Evolutionary conservation across 1,140 invertebrate genomes (phyloP), one percentile per base, ranked within the genome.

Genomic region (Drosophila hydei): DNA sequence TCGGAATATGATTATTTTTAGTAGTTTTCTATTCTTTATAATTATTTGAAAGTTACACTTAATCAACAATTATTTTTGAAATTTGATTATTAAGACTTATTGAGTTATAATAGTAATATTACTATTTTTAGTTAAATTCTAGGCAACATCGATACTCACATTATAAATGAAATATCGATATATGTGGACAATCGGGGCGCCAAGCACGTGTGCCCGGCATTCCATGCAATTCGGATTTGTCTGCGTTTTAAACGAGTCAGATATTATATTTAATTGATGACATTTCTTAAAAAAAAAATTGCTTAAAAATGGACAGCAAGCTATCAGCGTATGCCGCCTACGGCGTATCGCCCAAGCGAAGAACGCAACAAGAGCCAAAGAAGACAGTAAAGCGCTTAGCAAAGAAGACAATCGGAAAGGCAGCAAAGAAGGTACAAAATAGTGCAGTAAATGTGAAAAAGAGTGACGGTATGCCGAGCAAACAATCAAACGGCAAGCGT

Each of bases 251-350:
- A 11, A 11, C 9, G 33, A 36, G 11, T 36, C 30, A 33, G 30
- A 4, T 33, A 2, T 33, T 14, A 40, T 0, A 5, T 30, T 9
- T 1, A 11, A 11, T 33, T 33, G 0, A 0, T 33, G 30, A 11
- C 11, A 33, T 16, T 42, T 14, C 2, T 40, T 0, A 14, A 4
- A 3, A 48, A 3, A 48, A 48, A 16, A 33, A 36, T 5, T 51
- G 16, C 8, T 0, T n/a, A 16, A 42, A 14, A 1, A 74, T 63
- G 42, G 50, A 51, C 12, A 30, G 11, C 1, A 18, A 67, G 12
- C 0, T 72, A 30, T 69, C 72, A 58, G 72, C 72, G 11, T 71
- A 55, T 36, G 19, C 27, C 6, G 72, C 59, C 4, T 74, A 74
- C 19, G 42, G 30, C n/a, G 30, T 16, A 30, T 3, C 9, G 45